Percentiles rank a stretch among this genome's conserved stretches.
These are phyloP conservation scores for Escarpia spicata DNA, from an alignment of 2,888 invertebrate genomes.

Conservation along the genomic window DNA sequence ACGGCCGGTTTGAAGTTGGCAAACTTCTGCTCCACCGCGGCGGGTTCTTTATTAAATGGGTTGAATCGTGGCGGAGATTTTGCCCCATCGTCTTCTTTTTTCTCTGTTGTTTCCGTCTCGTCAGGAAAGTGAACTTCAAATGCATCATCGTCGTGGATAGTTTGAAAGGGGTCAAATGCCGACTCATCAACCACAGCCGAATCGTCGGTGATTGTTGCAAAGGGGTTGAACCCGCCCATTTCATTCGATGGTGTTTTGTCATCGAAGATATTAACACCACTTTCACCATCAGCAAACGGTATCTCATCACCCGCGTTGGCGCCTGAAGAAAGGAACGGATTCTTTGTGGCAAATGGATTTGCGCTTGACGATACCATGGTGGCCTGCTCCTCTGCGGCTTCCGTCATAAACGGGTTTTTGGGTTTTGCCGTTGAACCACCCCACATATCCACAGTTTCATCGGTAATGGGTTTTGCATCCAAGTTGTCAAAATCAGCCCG, in stretches of 20 bases:
- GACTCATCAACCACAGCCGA: conserved; percentile 28
- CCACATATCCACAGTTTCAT: conserved; percentile 20
- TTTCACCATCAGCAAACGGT: conserved; percentile 17
- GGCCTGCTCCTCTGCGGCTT: neutral
- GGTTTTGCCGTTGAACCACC: conserved; percentile 14
- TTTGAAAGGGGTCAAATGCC: conserved; percentile 50
- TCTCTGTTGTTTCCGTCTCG: conserved; percentile 31
- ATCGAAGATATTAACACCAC: conserved; percentile 24
- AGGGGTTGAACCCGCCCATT: conserved; percentile 41
- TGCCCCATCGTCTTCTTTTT: conserved; percentile 29
- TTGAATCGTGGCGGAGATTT: conserved; percentile 60
- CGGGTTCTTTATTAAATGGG: conserved; percentile 64
- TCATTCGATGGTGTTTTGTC: neutral
- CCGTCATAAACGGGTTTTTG: conserved; percentile 34
- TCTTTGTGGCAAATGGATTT: conserved; percentile 26
- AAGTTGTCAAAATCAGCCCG: conserved; percentile 33
- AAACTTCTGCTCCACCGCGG: conserved; percentile 62
- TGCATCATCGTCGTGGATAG: conserved; percentile 44
- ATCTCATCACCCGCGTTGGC: neutral
- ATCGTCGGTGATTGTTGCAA: conserved; percentile 40
- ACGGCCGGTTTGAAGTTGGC: conserved; percentile 55
- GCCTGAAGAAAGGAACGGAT: conserved; percentile 7
- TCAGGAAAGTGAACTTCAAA: conserved; percentile 30
- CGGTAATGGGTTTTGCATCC: conserved; percentile 31
- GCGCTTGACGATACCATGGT: neutral